Base-by-base conservation (phyloP, 92 coral and sea anemone genomes). In the Heteractis magnifica region DNA sequence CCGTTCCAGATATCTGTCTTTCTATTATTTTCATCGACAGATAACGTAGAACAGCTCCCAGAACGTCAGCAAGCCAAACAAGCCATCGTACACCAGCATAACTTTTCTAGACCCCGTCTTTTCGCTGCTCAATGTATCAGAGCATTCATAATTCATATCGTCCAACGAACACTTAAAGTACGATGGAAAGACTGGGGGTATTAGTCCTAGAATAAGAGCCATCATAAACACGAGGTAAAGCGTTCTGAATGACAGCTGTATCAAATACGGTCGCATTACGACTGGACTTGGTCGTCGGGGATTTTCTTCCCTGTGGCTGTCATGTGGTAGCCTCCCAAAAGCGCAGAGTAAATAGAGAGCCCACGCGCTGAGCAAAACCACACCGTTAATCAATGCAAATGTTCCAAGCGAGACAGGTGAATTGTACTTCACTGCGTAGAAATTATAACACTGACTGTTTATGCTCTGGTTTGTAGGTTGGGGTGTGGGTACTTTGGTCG, bases 41-140 rank as follows among this genome's bases (percentile, higher is more conserved):
- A 85, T 19, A 55, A 85, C 88, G 49, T 85, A 85, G 48, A 85
- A 85, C 52, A 85, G 51, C 49, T 85, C 88, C 88, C 88, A 85
- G 72, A 85, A 85, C 1, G 88, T 71, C 75, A 85, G 65, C 83
- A 85, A 71, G 20, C 88, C 88, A 78, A 85, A 85, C 58, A 85
- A 19, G 0, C 88, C 88, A 53, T 85, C 83, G 58, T 85, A 85
- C 0, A 85, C 83, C 58, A 85, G 41, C 6, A 85, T 72, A n/a
- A 79, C 88, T 51, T 52, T 85, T n/a, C 88, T 68, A 8, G 88
- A 65, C 23, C 15, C 50, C 9, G 83, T 85, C 88, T 85, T 85
- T 19, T 85, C 88, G 19, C 76, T 49, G 20, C 79, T 79, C 11
- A 85, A 79, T 0, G 20, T 62, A 49, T 85, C 88, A 51, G 11